phyloP scores from a whole-genome alignment of 2,113 vertebrate species.

The Polypterus senegalus region DNA sequence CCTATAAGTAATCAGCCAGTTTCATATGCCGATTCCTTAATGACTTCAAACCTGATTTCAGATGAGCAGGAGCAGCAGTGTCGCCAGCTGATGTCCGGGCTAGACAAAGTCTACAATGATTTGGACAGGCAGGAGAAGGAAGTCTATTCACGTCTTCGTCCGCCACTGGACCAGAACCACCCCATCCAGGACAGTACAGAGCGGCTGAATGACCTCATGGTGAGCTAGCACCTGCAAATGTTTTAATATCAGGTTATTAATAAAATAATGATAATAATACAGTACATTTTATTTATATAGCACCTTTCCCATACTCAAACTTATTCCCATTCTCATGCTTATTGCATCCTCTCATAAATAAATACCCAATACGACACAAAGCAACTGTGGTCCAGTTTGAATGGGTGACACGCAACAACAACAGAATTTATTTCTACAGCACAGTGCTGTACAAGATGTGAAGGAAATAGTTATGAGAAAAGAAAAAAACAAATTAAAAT shows the following conservation, averaged over 20 bases:
- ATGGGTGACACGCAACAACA: no score
- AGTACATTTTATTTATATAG: no score
- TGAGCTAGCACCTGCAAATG: conserved; percentile 21
- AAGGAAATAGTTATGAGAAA: no score
- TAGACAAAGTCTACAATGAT: conserved; percentile 76
- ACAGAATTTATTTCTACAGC: no score
- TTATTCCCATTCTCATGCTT: no score
- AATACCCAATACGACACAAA: no score
- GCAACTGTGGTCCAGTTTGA: no score
- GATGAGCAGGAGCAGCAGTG: conserved; percentile 75
- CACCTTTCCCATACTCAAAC: background rate
- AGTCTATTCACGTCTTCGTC: conserved; percentile 64
- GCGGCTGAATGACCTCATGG: conserved; percentile 74
- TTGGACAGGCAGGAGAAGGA: conserved; percentile 83
- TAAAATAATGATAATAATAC: background rate
- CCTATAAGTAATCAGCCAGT: no score
- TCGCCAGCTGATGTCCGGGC: conserved; percentile 73
- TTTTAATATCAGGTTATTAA: background rate
- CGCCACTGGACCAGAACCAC: conserved; percentile 75
- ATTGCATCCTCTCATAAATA: no score
- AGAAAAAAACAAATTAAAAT: no score
- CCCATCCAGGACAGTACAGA: conserved; percentile 76
- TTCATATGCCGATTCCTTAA: no score
- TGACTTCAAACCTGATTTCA: conserved; percentile 23
- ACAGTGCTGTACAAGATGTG: no score